Base-by-base conservation (phyloP, 2,113 vertebrate species). In the Marcusenius ussheri region DNA sequence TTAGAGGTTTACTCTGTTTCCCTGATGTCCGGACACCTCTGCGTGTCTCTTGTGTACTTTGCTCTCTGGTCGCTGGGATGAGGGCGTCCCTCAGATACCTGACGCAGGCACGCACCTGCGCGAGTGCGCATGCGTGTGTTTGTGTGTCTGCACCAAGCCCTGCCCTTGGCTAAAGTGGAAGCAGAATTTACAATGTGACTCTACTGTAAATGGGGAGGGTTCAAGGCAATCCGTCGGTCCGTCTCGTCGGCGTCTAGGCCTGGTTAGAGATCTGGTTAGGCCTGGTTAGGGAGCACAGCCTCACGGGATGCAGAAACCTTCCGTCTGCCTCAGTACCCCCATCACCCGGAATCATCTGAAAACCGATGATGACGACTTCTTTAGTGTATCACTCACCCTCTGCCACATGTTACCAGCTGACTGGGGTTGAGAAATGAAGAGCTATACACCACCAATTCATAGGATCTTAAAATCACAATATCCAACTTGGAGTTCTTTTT, bases 31-130 rank as follows among this genome's bases (percentile, higher is more conserved):
- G 53, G 45, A n/a, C 84, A 92, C 90, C 92, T 87, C 47, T 77
- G 77, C 21, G 77, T 88, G 83, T 35, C 90, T 89, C 91, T 35
- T 53, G 17, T 94, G 95, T 90, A 96, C 95, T 95, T 96, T 96
- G 95, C 94, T 91, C 96, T 92, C 92, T 95, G 92, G 92, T 93
- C 94, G 91, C 92, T 90, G 91, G 91, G 91, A 88, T 89, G 91
- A 90, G 89, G 45, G 2, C 92, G 91, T 89, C 89, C 49, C 91
- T 90, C 90, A 91, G 91, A 89, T 91, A 93, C 90, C 77, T 92
- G 93, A 92, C 89, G 88, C 90, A 94, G 90, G 90, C 47, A 35
- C 53, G 19, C 15, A 90, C 35, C 90, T 88, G 83, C 83, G 35
- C 45, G 27, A 19, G 89, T 51, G 50, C 58, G 90, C 85, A 80